phyloP scores from a whole-genome alignment of 2,888 invertebrate species.

The Plutella xylostella region DNA sequence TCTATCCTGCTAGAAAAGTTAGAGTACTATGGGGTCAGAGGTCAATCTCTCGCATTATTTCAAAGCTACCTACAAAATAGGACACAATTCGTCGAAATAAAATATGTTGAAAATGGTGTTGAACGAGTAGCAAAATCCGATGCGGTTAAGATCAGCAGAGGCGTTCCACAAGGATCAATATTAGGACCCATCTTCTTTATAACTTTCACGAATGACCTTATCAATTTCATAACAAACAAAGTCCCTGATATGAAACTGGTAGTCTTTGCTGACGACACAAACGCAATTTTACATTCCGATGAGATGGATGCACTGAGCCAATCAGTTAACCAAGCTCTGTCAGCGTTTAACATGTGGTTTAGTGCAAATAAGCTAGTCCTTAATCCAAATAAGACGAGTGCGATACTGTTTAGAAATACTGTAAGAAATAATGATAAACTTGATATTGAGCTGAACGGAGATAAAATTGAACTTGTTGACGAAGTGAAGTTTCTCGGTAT shows the following conservation, averaged over 20 bases:
- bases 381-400: neutral
- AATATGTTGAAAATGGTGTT: neutral
- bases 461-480: neutral
- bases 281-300: neutral
- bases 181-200: neutral
- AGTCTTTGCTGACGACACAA: constrained; percentile 1
- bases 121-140: neutral
- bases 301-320: no score
- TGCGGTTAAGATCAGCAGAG: neutral
- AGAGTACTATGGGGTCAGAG: neutral
- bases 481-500: neutral
- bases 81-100: neutral
- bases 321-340: no score
- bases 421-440: neutral
- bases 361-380: neutral
- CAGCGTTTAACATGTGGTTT: neutral
- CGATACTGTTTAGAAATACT: neutral
- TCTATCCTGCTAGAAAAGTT: neutral
- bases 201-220: neutral
- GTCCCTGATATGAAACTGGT: neutral
- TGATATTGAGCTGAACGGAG: neutral
- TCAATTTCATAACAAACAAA: neutral
- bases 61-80: no score
- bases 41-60: neutral
- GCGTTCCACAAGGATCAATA: neutral